Base-by-base conservation (phyloP, 1,140 invertebrate genomes). In the Oedothorax gibbosus region DNA sequence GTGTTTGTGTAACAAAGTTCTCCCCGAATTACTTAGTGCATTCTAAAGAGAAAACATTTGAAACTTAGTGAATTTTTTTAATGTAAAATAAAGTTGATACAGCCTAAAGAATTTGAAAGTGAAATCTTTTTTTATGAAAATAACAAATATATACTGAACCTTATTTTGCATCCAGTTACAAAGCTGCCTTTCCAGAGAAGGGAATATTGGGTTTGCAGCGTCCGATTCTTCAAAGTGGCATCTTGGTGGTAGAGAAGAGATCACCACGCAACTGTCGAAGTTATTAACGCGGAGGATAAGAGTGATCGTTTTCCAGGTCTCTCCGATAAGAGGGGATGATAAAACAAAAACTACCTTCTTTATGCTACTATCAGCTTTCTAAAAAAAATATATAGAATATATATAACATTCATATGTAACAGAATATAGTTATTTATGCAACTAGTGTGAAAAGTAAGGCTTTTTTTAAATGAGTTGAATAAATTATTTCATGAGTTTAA, bases 321-420 rank as follows among this genome's bases (percentile, higher is more conserved):
- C 91, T 21, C 88, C 90, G 53, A 90, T 89, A 50, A 92, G 87
- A 86, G 92, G 89, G 10, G 90, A 90, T 51, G 91, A 91, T 9
- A 92, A 90, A 86, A 93, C 91, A 85, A 93, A 94, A 7, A 93
- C 91, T 80, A 90, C 92, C 88, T 93, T 93, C 49, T 72, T 77
- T 2, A 78, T 11, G n/a, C 54, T 53, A 1, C 54, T n/a, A 54
- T 85, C 66, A 21, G 64, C 54, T 85, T 60, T 85, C 83, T 85
- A 15, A 7, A 77, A 50, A 35, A 60, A 64, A 51, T 21, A 11
- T 35, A 53, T 51, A 3, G 68, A 53, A 18, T 53, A 8, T n/a
- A 62, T 5, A 35, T 68, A 68, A 68, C 12, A 11, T 60, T 60
- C 12, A 60, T 14, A 60, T 60, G n/a, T 14, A 60, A 3, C 11